Percentiles rank a stretch among this genome's conserved stretches.
Conservation (phyloP, 2,797 vertebrate genomes). For the Pseudomugil gertrudae region DNA sequence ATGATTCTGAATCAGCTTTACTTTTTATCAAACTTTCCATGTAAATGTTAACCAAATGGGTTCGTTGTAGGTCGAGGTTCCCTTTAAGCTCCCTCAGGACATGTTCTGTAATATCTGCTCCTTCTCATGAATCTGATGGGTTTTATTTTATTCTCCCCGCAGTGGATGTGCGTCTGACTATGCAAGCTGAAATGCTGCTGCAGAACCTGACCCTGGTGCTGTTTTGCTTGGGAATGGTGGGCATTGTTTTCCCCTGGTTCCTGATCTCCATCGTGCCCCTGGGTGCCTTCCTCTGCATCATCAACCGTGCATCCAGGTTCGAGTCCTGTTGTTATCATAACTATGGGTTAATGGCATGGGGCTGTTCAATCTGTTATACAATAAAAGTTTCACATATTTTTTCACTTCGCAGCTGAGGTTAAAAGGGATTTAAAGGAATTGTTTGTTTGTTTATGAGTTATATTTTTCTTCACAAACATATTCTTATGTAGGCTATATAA, state of each 20-base stretch:
- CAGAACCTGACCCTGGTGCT: constrained; percentile 85
- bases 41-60: not conserved
- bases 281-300: constrained; percentile 78
- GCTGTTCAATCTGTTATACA: not conserved
- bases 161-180: constrained; percentile 86
- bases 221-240: constrained; percentile 83
- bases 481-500: not conserved
- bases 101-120: not conserved
- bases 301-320: constrained; percentile 86
- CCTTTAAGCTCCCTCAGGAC: not conserved
- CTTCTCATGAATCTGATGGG: not conserved
- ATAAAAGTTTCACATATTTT: constrained; percentile 5
- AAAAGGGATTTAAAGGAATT: too few relatives aligned
- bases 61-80: not conserved
- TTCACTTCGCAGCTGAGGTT: not conserved
- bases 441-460: too few relatives aligned
- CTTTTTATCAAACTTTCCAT: not conserved
- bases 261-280: constrained; percentile 84
- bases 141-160: constrained; percentile 29
- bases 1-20: not conserved
- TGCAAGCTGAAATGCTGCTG: constrained; percentile 85
- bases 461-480: not conserved
- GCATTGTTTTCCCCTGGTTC: constrained; percentile 87
- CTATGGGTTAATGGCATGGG: not conserved
- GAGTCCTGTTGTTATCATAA: constrained; percentile 19